Percentiles rank a stretch among this genome's conserved stretches.
These are phyloP conservation scores for Acanthoscelides obtectus DNA, from an alignment of 2,888 invertebrate genomes.

Conservation along the genomic window DNA sequence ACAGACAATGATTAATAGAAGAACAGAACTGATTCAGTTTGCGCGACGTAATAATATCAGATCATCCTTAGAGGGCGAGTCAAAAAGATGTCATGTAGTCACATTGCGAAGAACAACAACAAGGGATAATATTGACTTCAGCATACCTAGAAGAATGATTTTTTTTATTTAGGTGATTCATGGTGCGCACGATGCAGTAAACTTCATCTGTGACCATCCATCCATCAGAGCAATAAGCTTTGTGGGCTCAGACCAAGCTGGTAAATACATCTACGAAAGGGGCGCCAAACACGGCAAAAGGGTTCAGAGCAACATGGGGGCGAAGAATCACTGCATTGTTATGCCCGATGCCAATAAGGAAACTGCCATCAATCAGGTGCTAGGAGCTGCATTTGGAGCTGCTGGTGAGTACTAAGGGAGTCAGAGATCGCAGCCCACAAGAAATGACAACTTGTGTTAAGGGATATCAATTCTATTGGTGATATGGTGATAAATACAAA, in stretches of 20 bases:
- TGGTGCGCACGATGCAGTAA: constrained; percentile 90
- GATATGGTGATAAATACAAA: too few species aligned
- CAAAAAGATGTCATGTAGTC: too few species aligned
- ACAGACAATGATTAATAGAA: too few species aligned
- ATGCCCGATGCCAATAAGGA: constrained; percentile 98
- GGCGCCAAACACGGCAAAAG: constrained; percentile 85
- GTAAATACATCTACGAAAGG: constrained; percentile 91
- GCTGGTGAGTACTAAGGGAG: constrained; percentile 59
- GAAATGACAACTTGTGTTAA: too few species aligned
- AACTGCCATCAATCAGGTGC: constrained; percentile 81
- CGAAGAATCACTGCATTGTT: constrained; percentile 97
- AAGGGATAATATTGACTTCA: too few species aligned
- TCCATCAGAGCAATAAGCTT: constrained; percentile 96
- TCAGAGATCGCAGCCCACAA: too few species aligned
- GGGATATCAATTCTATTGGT: too few species aligned
- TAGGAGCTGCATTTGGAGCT: constrained; percentile 94
- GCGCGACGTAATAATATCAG: background rate
- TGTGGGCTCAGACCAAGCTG: constrained; percentile 95
- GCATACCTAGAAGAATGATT: too few species aligned
- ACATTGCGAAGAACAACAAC: too few species aligned
- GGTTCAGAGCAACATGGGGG: constrained; percentile 98
- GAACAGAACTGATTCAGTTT: too few species aligned
- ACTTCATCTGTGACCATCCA: constrained; percentile 96
- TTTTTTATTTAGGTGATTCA: constrained; percentile 67
- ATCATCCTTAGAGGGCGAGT: too few species aligned